Percentiles rank a stretch among this genome's conserved stretches.
Conservation (phyloP, 1,140 invertebrate species). For the Macrobrachium nipponense region DNA sequence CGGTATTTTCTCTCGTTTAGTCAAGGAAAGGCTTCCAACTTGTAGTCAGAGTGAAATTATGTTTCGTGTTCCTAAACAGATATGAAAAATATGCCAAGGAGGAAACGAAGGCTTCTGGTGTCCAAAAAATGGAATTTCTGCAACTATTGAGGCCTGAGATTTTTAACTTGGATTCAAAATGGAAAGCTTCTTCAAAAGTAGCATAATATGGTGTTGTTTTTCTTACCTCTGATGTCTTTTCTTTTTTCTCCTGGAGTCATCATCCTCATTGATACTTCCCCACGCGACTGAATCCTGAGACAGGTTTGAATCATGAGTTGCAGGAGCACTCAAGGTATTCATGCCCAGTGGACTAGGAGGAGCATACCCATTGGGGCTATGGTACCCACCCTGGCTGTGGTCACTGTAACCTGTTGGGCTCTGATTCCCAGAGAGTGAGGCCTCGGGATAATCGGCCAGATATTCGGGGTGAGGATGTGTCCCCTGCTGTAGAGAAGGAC, state of each 20-base stretch:
- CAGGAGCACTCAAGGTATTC: no score
- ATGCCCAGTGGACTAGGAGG: no score
- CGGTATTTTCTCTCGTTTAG: neutral
- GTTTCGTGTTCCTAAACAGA: no score
- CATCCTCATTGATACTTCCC: neutral
- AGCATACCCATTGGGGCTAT: no score
- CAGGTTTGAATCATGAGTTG: no score
- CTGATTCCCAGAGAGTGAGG: no score
- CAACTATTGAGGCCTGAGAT: neutral
- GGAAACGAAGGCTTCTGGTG: neutral
- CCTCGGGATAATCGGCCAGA: no score
- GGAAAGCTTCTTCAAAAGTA: neutral
- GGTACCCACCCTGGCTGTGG: no score
- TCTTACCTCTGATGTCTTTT: slow-evolving; percentile 1
- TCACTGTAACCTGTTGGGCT: no score
- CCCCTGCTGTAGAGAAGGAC: no score
- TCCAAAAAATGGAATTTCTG: no score
- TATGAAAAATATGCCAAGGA: neutral
- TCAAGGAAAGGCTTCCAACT: neutral
- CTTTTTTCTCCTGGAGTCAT: neutral
- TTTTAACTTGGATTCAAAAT: neutral
- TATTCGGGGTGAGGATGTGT: no score
- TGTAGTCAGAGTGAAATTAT: neutral
- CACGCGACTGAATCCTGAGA: neutral
- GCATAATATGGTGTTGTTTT: neutral